Conservation (phyloP, 2,888 invertebrate species). For the Trachelus iudaicus region DNA sequence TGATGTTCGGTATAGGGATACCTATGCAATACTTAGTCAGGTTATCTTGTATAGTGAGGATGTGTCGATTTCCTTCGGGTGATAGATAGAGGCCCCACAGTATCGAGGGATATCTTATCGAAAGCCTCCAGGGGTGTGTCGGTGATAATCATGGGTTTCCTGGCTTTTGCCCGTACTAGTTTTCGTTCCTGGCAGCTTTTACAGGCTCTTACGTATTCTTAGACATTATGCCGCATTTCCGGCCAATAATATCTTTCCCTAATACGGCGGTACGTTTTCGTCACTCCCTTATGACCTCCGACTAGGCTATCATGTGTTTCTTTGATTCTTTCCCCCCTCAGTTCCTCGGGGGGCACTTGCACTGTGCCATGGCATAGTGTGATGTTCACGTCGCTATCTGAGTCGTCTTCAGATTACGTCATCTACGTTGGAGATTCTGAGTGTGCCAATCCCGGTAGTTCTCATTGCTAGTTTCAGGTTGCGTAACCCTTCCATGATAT, state of each 20-base stretch:
- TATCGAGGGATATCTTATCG: too few relatives aligned
- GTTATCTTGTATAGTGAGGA: too few relatives aligned
- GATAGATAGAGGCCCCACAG: too few relatives aligned
- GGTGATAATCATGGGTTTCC: constrained; percentile 30
- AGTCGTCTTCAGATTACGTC: neutral
- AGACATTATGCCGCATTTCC: constrained; percentile 22
- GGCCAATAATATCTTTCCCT: constrained; percentile 28
- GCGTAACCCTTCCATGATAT: too few relatives aligned
- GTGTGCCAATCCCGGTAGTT: too few relatives aligned
- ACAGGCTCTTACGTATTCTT: constrained; percentile 21
- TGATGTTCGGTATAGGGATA: too few relatives aligned
- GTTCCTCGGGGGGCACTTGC: constrained; percentile 15
- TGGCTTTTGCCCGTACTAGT: constrained; percentile 11
- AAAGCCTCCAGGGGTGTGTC: too few relatives aligned
- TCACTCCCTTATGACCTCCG: constrained; percentile 1
- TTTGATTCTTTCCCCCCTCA: constrained; percentile 23
- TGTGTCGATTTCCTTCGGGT: too few relatives aligned
- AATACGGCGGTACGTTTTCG: constrained; percentile 30
- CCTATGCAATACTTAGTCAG: too few relatives aligned
- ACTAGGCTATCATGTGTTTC: neutral
- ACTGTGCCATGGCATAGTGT: constrained; percentile 10
- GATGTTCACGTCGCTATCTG: constrained; percentile 1
- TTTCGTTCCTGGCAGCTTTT: too few relatives aligned
- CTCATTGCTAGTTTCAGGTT: too few relatives aligned
- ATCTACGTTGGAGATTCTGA: too few relatives aligned